phyloP scores from a whole-genome alignment of 1,140 invertebrate species.

The Hylyphantes graminicola region DNA sequence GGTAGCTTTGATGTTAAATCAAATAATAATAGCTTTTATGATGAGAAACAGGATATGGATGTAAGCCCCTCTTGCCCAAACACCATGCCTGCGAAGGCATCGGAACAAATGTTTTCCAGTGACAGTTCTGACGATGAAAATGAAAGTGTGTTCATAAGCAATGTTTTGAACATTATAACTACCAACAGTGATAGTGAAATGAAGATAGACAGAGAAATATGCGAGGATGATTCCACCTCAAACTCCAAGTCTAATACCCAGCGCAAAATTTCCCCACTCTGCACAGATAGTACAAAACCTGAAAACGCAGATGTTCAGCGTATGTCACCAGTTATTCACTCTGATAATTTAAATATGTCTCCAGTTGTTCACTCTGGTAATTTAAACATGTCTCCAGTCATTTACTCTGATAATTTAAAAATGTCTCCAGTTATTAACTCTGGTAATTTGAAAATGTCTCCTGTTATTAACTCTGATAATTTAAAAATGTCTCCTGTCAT shows the following conservation, averaged over 20 bases:
- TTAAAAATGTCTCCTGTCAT: too few relatives aligned
- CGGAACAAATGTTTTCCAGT: constrained; percentile 46
- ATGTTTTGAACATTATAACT: constrained; percentile 45
- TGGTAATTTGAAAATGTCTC: too few relatives aligned
- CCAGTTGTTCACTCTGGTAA: too few relatives aligned
- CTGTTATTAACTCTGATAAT: too few relatives aligned
- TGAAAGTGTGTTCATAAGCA: constrained; percentile 41
- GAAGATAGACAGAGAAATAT: constrained; percentile 1
- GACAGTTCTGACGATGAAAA: constrained; percentile 50
- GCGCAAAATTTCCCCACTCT: not conserved
- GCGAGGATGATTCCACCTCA: not conserved
- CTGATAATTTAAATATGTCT: too few relatives aligned
- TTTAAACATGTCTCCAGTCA: too few relatives aligned
- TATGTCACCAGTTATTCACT: too few relatives aligned
- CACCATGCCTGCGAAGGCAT: not conserved
- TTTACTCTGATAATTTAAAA: too few relatives aligned
- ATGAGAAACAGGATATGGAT: constrained; percentile 3
- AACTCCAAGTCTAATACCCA: not conserved
- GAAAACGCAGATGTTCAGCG: too few relatives aligned
- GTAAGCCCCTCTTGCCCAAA: constrained; percentile 10
- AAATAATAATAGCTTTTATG: constrained; percentile 12
- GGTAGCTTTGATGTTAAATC: constrained; percentile 18
- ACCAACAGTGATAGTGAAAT: constrained; percentile 27
- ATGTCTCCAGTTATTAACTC: too few relatives aligned
- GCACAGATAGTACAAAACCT: too few relatives aligned